Percentiles rank a stretch among this genome's conserved stretches.
These are phyloP conservation scores for Hoplostethus atlanticus DNA, from an alignment of 2,797 vertebrate genomes.

Conservation along the genomic window DNA sequence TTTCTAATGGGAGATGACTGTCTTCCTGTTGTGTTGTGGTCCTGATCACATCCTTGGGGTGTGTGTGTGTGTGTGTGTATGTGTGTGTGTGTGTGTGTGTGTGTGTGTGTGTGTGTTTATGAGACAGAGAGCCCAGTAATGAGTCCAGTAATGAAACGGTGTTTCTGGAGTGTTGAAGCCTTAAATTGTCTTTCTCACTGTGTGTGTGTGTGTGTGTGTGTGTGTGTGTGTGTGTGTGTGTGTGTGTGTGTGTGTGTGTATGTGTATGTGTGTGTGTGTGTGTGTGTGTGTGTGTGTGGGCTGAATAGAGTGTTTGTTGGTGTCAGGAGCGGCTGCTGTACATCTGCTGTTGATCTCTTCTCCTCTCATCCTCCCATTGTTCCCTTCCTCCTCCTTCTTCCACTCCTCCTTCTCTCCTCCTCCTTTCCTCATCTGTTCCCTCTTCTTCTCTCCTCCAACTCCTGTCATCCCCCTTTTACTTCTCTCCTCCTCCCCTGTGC, in stretches of 20 bases:
- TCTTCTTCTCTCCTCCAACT: constrained; percentile 2
- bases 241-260: not conserved
- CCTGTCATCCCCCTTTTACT: not conserved
- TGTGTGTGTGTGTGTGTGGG: constrained; percentile 2
- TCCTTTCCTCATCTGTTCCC: not conserved
- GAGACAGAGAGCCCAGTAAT: too few species aligned
- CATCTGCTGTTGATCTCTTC: constrained; percentile 59
- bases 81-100: too few species aligned
- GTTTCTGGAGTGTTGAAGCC: not conserved
- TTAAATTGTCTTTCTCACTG: too few species aligned
- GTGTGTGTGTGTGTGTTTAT: too few species aligned
- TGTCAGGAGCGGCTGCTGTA: constrained; percentile 59
- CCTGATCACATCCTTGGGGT: constrained; percentile 19
- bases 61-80: not conserved
- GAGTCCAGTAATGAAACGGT: too few species aligned
- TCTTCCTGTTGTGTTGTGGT: constrained; percentile 22
- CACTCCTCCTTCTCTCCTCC: not conserved
- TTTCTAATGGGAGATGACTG: constrained; percentile 5
- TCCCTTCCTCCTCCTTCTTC: not conserved
- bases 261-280: constrained; percentile 7
- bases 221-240: too few species aligned
- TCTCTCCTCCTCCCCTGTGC: not conserved
- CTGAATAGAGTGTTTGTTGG: constrained; percentile 1
- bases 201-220: too few species aligned
- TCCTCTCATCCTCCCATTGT: constrained; percentile 4